Conservation (phyloP, 2,113 vertebrate genomes). For the Aegypius monachus region DNA sequence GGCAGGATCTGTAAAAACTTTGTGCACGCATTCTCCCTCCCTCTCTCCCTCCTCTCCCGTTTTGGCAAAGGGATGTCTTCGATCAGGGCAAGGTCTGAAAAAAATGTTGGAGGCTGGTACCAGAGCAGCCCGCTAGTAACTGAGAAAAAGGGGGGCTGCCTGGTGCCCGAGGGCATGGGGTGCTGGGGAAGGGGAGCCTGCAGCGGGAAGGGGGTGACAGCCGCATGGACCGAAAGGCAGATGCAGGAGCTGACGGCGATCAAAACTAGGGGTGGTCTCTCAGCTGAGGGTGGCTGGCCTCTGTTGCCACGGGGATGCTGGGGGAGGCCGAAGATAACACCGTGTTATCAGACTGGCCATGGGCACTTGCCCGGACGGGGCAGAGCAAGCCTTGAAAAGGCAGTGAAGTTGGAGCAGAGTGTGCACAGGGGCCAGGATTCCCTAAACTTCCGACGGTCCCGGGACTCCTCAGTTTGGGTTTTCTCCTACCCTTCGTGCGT, state of each 20-base stretch:
- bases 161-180: background rate
- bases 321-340: background rate
- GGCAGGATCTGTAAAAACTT: constrained; percentile 6
- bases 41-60: background rate
- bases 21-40: background rate
- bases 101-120: background rate
- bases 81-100: background rate
- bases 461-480: background rate
- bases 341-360: accelerated
- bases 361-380: background rate
- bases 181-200: background rate
- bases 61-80: background rate
- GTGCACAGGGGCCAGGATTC: background rate
- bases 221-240: background rate
- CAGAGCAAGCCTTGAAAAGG: background rate
- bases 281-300: background rate
- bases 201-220: background rate
- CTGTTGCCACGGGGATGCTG: background rate
- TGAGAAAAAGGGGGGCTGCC: background rate
- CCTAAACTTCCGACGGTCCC: background rate
- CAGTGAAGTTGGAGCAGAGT: background rate
- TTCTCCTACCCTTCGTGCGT: background rate
- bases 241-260: background rate
- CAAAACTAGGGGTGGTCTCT: background rate
- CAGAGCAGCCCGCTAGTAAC: background rate